Base-by-base conservation (phyloP, 2,888 invertebrate species). In the Parapristionchus giblindavisi region DNA sequence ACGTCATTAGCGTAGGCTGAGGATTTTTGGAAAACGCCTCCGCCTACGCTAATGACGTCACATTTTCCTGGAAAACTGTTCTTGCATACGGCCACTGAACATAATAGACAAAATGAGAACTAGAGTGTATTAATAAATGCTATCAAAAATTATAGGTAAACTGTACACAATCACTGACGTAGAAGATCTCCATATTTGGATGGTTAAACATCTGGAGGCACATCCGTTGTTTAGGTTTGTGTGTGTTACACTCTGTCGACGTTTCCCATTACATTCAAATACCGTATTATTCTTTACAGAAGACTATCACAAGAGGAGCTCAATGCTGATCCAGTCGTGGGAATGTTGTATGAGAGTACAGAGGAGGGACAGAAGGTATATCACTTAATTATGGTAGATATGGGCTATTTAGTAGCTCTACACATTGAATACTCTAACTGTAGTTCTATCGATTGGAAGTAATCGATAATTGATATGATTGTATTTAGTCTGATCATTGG, bases 111-210 rank as follows among this genome's bases (percentile, higher is more conserved):
- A n/a, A n/a, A n/a, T n/a, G n/a, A n/a, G n/a, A n/a, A n/a, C n/a
- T n/a, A n/a, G n/a, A n/a, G n/a, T n/a, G n/a, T n/a, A n/a, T n/a
- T n/a, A n/a, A n/a, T n/a, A n/a, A n/a, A n/a, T n/a, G n/a, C n/a
- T n/a, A n/a, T n/a, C n/a, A n/a, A n/a, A n/a, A n/a, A n/a, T 88
- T 27, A 85, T 94, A 94, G 95, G 93, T 11, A 90, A 93, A 83
- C 93, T 98, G 4, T 99, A 99, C 89, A 97, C 97, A 43, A 93
- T 98, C 81, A 99, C 98, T 8, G 99, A 99, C 91, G 99, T 99
- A 0, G 92, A 94, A 89, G 97, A 98, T 88, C 91, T 99, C 75
- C 93, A 97, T 89, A 93, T 94, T 40, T 99, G 99, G 99, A 99
- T 99, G 93, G 93, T 94, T 0, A 90, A 92, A 80, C 97, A 98